A percentile compares a stretch with the other conserved stretches of the same genome.
Conservation (phyloP, 1,140 invertebrate species). For the Eufriesea mexicana region DNA sequence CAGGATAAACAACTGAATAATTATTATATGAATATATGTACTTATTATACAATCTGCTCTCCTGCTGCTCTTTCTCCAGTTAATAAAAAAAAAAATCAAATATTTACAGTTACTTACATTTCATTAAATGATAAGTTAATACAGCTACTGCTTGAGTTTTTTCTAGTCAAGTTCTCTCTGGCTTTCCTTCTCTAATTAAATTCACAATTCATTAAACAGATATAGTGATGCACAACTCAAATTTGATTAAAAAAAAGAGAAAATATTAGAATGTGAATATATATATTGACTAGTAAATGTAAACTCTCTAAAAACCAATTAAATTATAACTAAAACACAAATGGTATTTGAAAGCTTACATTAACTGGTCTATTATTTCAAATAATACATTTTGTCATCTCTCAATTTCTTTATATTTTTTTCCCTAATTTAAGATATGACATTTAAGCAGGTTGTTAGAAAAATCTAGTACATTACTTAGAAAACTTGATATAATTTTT, state of each 20-base stretch:
- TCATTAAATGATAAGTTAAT: slow-evolving; percentile 32
- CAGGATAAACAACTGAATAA: slow-evolving; percentile 11
- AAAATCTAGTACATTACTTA: slow-evolving; percentile 17
- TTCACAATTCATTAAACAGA: not conserved
- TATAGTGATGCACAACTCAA: not conserved
- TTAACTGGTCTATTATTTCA: not conserved
- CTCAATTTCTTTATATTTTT: slow-evolving; percentile 6
- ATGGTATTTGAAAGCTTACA: slow-evolving; percentile 14
- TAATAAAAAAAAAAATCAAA: not conserved
- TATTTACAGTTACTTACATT: slow-evolving; percentile 55
- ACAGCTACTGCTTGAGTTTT: not conserved
- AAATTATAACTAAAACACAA: not conserved
- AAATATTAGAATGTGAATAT: not conserved
- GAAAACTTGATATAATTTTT: not conserved
- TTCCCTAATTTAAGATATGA: slow-evolving; percentile 8
- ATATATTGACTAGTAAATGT: slow-evolving; percentile 17
- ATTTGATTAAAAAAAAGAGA: not conserved
- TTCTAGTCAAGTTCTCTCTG: slow-evolving; percentile 15
- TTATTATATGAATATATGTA: slow-evolving; percentile 16
- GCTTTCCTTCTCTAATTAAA: not conserved
- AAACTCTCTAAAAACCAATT: not conserved
- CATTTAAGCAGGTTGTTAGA: not conserved
- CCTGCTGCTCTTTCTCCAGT: not conserved
- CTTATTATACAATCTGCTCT: slow-evolving; percentile 25
- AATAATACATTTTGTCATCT: not conserved